phyloP scores from a whole-genome alignment of 2,797 vertebrate genomes.

The Clamator glandarius region DNA sequence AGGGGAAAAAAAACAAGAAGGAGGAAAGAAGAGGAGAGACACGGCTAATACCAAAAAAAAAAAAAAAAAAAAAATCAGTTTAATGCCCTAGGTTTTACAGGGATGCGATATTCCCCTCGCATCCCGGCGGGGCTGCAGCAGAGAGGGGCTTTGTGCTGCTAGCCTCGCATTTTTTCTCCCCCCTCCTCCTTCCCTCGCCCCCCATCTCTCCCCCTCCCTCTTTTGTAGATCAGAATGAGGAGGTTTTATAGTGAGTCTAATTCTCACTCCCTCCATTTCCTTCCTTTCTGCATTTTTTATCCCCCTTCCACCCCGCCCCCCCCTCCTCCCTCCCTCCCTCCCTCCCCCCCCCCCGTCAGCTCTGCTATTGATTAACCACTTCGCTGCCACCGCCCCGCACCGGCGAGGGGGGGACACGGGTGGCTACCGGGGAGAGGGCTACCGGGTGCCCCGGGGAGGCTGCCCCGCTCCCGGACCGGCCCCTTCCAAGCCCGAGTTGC shows the following conservation, averaged over 20 bases:
- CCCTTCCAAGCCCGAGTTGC: constrained; percentile 25
- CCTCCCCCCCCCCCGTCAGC: too few species aligned
- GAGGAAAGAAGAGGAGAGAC: background rate
- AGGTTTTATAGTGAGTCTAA: constrained; percentile 66
- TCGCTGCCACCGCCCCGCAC: constrained; percentile 4
- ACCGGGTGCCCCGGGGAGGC: background rate
- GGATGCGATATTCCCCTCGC: background rate
- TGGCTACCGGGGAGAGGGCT: background rate
- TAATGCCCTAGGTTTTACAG: constrained; percentile 19
- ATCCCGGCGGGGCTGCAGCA: background rate
- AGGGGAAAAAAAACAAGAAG: background rate
- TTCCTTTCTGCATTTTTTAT: constrained; percentile 87
- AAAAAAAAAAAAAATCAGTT: too few species aligned
- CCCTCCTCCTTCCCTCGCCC: background rate
- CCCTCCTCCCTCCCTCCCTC: background rate
- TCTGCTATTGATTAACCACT: constrained; percentile 75
- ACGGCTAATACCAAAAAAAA: constrained; percentile 3
- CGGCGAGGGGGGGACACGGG: too few species aligned
- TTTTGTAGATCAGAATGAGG: constrained; percentile 49
- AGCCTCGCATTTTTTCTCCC: background rate
- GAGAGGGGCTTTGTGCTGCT: constrained; percentile 19
- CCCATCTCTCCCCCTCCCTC: constrained; percentile 31
- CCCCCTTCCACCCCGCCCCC: constrained; percentile 79
- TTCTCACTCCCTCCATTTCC: constrained; percentile 79
- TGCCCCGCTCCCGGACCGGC: background rate